Conservation (phyloP, 2,888 invertebrate genomes). For the Operophtera brumata region DNA sequence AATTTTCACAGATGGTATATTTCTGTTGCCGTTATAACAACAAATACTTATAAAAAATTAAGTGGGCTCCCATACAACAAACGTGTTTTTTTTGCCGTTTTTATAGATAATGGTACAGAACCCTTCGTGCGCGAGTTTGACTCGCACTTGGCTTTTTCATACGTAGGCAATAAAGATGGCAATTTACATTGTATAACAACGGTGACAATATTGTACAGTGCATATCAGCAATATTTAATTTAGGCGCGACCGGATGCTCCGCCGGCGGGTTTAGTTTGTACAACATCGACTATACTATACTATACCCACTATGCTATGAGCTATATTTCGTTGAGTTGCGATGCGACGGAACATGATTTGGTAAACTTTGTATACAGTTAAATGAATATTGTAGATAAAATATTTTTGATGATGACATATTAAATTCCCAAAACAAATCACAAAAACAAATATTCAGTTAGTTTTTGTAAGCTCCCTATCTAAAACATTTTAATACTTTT, state of each 20-base stretch:
- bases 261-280: constrained; percentile 38
- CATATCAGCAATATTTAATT: constrained; percentile 34
- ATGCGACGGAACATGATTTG: background rate
- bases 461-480: background rate
- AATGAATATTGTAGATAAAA: background rate
- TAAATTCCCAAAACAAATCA: background rate
- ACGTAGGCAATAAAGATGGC: background rate
- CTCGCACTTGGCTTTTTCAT: too few species aligned
- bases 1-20: too few species aligned
- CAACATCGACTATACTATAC: background rate
- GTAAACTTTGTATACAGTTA: background rate
- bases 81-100: too few species aligned
- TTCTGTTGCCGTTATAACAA: too few species aligned
- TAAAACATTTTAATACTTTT: background rate
- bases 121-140: too few species aligned
- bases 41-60: too few species aligned
- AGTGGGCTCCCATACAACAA: too few species aligned
- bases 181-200: background rate
- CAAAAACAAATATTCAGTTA: background rate
- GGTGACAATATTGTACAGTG: background rate
- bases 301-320: too few species aligned
- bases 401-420: background rate
- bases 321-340: background rate
- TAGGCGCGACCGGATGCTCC: constrained; percentile 62
- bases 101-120: too few species aligned